A percentile compares a stretch with the other conserved stretches of the same genome.
phyloP scores from a whole-genome alignment of 2,113 vertebrate genomes.

The Saiga tatarica region DNA sequence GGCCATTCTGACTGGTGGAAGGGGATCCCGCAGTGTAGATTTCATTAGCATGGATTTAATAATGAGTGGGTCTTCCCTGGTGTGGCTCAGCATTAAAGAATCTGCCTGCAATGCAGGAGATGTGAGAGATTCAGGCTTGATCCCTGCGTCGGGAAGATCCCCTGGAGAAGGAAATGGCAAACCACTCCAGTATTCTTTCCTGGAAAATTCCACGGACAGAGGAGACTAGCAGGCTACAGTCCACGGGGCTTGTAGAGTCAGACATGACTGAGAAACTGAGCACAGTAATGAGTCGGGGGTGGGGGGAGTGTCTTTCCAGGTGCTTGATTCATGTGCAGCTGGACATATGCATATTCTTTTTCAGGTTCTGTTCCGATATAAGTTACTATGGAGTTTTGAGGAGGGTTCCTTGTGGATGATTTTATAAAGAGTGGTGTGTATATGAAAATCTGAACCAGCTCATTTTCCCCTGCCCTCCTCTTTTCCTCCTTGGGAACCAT shows the following conservation, averaged over 20 bases:
- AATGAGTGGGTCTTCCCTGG: background rate
- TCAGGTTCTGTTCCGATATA: background rate
- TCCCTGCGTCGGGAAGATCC: background rate
- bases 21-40: background rate
- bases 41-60: background rate
- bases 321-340: background rate
- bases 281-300: background rate
- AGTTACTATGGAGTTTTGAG: background rate
- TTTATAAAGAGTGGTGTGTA: background rate
- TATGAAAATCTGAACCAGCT: background rate
- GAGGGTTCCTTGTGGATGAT: background rate
- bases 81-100: background rate
- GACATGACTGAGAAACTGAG: background rate
- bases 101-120: background rate
- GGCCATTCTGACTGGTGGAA: background rate
- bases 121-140: background rate
- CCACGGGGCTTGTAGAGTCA: background rate
- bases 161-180: background rate
- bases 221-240: background rate
- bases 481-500: background rate
- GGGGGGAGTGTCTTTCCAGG: background rate
- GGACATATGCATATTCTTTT: background rate
- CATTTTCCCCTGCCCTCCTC: background rate
- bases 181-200: background rate
- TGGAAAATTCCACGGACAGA: background rate